Conservation (phyloP, 2,113 vertebrate genomes). For the Columbina picui region DNA sequence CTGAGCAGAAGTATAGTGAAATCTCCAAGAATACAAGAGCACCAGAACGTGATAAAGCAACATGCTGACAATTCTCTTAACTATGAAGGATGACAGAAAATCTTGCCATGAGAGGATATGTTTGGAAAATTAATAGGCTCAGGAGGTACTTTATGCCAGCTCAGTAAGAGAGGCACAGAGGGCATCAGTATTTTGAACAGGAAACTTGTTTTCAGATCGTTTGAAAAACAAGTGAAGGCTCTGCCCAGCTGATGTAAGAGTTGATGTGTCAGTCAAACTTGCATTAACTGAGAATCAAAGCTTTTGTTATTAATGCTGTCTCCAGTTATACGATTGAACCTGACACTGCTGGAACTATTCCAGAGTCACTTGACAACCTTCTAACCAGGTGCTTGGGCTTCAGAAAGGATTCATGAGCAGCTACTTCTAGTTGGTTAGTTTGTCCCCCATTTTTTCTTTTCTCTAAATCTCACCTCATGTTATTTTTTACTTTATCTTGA, state of each 20-base stretch:
- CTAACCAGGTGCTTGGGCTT: background rate
- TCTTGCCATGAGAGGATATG: background rate
- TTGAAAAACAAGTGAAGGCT: background rate
- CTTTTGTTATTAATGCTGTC: background rate
- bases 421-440: background rate
- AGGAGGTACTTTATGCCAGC: background rate
- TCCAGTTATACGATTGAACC: background rate
- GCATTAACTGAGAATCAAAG: background rate
- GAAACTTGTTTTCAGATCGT: background rate
- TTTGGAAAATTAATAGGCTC: background rate
- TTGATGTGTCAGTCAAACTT: background rate
- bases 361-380: background rate
- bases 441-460: background rate
- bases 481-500: conserved; percentile 23
- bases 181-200: background rate
- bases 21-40: background rate
- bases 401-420: background rate
- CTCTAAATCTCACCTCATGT: background rate
- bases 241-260: background rate
- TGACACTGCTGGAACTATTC: background rate
- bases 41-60: background rate
- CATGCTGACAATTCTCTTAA: background rate
- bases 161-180: background rate
- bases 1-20: background rate
- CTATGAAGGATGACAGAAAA: background rate